Evolutionary conservation across 2,113 vertebrate species (phyloP), one percentile per base, ranked within the genome.

Genomic region (Monarcha castaneiventris): DNA sequence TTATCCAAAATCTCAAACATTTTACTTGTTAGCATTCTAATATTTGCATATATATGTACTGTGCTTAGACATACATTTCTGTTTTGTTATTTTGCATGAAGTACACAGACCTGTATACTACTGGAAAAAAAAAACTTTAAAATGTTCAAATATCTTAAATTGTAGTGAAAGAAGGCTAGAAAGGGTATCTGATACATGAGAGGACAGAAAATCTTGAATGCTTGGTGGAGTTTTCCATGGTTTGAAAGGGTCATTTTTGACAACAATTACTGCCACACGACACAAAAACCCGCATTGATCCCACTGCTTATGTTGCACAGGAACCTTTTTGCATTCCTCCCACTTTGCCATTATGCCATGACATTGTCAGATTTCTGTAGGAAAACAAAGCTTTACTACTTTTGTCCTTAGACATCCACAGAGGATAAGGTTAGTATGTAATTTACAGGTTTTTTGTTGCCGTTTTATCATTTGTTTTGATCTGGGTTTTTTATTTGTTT

Each of bases 181-280:
- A 84, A 18, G 4, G 3, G 7, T 52, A 49, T 11, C 9, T 33
- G 12, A 67, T 41, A 9, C 6, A n/a, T 26, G 9, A 37, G n/a
- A 64, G 22, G 32, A 51, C 41, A 86, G 49, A 62, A 94, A 86
- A 64, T 54, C 15, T 22, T 68, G 48, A 63, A 52, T 11, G 58
- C n/a, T 43, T 51, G 3, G 6, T 64, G 32, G 30, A 84, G 48
- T 46, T 62, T 91, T 72, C n/a, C 8, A 11, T 16, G 29, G n/a
- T n/a, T 92, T 93, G 55, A 92, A 92, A 62, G 49, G 46, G 63
- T 48, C 4, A 4, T 22, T 84, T 94, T 90, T 95, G 83, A 73
- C 69, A 96, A 39, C 52, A 91, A 63, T 6, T 33, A 68, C 58
- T 85, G 67, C 27, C n/a, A 61, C 59, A 63, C 37, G 39, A 92